Conservation (phyloP, 2,888 invertebrate genomes). For the Sialis lutaria region DNA sequence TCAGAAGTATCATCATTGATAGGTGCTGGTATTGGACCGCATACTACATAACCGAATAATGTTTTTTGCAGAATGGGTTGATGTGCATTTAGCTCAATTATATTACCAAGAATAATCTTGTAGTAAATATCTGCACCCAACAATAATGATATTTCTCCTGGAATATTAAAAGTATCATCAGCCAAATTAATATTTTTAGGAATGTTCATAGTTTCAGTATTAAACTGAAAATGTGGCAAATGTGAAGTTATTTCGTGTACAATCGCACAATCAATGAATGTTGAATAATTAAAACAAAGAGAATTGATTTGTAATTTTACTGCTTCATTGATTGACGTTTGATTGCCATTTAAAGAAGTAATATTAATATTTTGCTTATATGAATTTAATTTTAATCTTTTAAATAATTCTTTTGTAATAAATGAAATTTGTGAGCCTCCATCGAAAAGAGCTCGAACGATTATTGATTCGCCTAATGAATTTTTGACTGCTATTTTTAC, state of each 20-base stretch:
- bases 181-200: neutral
- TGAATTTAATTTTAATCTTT: neutral
- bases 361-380: neutral
- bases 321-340: neutral
- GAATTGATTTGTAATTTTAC: neutral
- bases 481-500: neutral
- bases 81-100: neutral
- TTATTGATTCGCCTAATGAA: neutral
- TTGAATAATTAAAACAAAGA: neutral
- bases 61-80: neutral
- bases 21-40: neutral
- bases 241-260: neutral
- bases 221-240: neutral
- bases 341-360: neutral
- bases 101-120: neutral
- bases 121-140: neutral
- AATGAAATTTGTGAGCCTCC: neutral
- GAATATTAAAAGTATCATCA: neutral
- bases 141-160: neutral
- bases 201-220: neutral
- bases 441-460: neutral
- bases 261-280: neutral
- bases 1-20: neutral
- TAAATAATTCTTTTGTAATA: neutral
- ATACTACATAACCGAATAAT: neutral